Conservation (phyloP, 2,797 vertebrate genomes). For the Coregonus suidteri region DNA sequence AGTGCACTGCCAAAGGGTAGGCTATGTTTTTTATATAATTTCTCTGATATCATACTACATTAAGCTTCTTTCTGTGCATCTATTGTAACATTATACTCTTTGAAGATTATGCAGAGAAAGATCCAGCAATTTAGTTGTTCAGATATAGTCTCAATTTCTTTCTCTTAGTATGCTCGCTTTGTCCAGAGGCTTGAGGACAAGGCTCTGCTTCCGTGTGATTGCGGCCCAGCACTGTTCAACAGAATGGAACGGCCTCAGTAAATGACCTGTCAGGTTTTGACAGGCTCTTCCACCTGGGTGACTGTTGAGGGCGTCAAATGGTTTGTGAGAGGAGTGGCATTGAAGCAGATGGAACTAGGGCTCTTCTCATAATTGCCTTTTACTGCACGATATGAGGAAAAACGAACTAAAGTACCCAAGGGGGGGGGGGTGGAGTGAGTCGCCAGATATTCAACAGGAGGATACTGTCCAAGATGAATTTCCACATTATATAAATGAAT, state of each 20-base stretch:
- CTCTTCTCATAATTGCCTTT: background rate
- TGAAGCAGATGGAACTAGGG: conserved; percentile 1
- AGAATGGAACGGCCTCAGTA: conserved; percentile 40
- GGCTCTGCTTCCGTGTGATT: conserved; percentile 29
- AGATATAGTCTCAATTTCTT: background rate
- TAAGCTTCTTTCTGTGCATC: background rate
- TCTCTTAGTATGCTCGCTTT: too few relatives aligned
- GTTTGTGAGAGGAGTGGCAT: conserved; percentile 33
- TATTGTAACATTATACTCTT: background rate
- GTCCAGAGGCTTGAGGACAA: background rate
- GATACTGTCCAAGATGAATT: background rate
- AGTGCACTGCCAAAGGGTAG: background rate
- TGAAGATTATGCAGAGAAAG: background rate
- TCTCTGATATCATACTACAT: background rate
- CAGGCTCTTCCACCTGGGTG: conserved; percentile 21
- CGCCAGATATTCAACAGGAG: background rate
- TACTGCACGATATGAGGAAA: background rate
- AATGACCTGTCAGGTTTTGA: conserved; percentile 61
- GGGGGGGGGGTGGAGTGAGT: background rate
- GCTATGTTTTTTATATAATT: background rate
- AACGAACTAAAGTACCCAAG: background rate
- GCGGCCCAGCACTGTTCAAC: conserved; percentile 39
- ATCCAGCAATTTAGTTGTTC: background rate
- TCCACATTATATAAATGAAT: background rate
- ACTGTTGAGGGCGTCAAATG: conserved; percentile 41